A percentile compares a stretch with the other conserved stretches of the same genome.
Conservation (phyloP, 2,113 vertebrate genomes). For the Furnarius figulus region DNA sequence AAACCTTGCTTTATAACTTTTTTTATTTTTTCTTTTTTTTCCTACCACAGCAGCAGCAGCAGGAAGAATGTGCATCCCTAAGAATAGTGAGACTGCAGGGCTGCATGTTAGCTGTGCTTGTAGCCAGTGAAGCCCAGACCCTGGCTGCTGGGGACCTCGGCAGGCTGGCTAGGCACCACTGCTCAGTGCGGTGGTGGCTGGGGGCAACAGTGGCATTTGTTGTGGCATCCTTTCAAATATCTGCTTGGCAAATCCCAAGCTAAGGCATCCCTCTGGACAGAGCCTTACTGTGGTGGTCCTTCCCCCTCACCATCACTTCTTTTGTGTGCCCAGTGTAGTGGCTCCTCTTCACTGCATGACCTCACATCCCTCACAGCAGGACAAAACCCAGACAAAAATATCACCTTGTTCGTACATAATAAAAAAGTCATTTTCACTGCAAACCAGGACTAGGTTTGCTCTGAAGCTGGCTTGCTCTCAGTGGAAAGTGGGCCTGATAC, state of each 20-base stretch:
- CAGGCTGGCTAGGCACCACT: not conserved
- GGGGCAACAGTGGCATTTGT: not conserved
- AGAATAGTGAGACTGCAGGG: not conserved
- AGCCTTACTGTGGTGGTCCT: not conserved
- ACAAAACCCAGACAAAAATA: conserved; percentile 46
- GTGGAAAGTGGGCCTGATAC: conserved; percentile 33
- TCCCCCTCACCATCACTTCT: accelerated
- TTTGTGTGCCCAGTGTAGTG: accelerated
- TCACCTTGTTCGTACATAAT: conserved; percentile 56
- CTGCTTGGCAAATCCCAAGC: not conserved
- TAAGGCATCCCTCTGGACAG: accelerated
- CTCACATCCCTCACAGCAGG: not conserved
- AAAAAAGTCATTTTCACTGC: conserved; percentile 58
- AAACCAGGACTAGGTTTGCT: conserved; percentile 8
- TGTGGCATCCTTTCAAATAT: not conserved
- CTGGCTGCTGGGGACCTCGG: accelerated
- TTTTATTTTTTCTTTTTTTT: not conserved
- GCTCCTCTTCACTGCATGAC: not conserved
- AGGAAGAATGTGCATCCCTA: not conserved
- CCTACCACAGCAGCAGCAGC: not conserved
- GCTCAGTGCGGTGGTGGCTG: accelerated
- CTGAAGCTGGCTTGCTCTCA: not conserved
- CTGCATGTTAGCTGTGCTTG: not conserved
- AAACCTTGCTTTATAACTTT: not conserved
- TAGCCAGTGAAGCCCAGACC: not conserved